phyloP scores from a whole-genome alignment of 2,797 vertebrate genomes.

The Karalla daura region DNA sequence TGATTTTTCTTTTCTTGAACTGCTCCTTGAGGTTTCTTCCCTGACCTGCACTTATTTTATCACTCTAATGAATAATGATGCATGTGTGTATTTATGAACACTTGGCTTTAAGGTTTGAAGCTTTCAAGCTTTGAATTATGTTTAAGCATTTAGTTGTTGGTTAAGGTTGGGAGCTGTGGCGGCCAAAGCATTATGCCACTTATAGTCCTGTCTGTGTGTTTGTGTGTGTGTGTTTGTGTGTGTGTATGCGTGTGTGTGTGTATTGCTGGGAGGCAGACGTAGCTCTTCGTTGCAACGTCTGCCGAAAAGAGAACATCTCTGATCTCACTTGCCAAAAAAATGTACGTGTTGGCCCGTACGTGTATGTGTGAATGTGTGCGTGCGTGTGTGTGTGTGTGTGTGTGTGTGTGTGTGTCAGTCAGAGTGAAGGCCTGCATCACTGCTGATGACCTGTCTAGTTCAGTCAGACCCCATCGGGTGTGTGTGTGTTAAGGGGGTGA shows the following conservation, averaged over 20 bases:
- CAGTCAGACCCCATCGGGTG: constrained; percentile 79
- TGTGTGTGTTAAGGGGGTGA: constrained; percentile 23
- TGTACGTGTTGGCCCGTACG: constrained; percentile 49
- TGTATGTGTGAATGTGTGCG: constrained; percentile 14
- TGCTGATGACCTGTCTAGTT: constrained; percentile 88
- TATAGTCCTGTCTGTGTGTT: constrained; percentile 1
- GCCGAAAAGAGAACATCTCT: constrained; percentile 88
- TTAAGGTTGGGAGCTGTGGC: too few species aligned
- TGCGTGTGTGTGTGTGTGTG: constrained; percentile 18
- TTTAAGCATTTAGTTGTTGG: too few species aligned
- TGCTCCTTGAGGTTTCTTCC: too few species aligned
- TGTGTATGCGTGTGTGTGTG: constrained; percentile 60
- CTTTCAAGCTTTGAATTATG: too few species aligned
- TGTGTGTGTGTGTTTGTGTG: constrained; percentile 31
- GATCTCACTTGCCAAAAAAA: constrained; percentile 84
- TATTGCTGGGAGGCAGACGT: constrained; percentile 21
- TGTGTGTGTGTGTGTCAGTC: constrained; percentile 24
- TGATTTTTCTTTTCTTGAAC: too few species aligned
- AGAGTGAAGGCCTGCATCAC: constrained; percentile 78
- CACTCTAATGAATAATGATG: too few species aligned
- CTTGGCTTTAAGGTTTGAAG: too few species aligned
- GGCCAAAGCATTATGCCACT: too few species aligned
- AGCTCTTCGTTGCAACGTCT: constrained; percentile 72
- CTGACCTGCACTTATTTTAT: too few species aligned
- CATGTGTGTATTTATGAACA: too few species aligned